phyloP scores from a whole-genome alignment of 2,888 invertebrate species.

The Papilio demoleus region DNA sequence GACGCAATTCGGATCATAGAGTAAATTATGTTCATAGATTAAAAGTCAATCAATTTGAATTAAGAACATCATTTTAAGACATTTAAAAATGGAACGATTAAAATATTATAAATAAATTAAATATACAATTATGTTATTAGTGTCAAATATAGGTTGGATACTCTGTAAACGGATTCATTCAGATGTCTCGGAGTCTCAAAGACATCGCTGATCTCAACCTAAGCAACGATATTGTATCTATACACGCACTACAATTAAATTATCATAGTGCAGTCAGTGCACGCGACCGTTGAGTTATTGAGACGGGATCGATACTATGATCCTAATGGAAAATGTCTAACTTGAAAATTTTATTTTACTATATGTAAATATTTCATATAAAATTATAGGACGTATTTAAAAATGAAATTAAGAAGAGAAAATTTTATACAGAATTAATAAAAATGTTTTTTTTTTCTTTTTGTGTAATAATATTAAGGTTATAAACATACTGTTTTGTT shows the following conservation, averaged over 20 bases:
- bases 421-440: too few relatives aligned
- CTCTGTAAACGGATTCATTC: slow-evolving; percentile 14
- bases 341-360: not conserved
- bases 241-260: slow-evolving; percentile 81
- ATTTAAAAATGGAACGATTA: too few relatives aligned
- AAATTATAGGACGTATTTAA: too few relatives aligned
- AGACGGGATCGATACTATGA: slow-evolving; percentile 52
- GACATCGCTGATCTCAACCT: slow-evolving; percentile 48
- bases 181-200: slow-evolving; percentile 42
- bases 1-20: too few relatives aligned
- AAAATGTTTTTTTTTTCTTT: too few relatives aligned
- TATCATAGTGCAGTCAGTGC: slow-evolving; percentile 80
- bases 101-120: not conserved
- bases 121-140: not conserved
- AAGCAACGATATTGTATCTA: slow-evolving; percentile 64
- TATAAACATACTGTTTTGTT: too few relatives aligned
- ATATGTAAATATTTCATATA: too few relatives aligned
- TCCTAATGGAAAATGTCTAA: slow-evolving; percentile 19
- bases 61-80: too few relatives aligned
- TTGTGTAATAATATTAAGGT: too few relatives aligned
- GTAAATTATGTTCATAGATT: too few relatives aligned
- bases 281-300: slow-evolving; percentile 76
- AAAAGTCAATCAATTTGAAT: too few relatives aligned
- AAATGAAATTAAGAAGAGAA: too few relatives aligned
- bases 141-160: not conserved